Conservation (phyloP, 2,113 vertebrate species). For the Dendropsophus ebraccatus region DNA sequence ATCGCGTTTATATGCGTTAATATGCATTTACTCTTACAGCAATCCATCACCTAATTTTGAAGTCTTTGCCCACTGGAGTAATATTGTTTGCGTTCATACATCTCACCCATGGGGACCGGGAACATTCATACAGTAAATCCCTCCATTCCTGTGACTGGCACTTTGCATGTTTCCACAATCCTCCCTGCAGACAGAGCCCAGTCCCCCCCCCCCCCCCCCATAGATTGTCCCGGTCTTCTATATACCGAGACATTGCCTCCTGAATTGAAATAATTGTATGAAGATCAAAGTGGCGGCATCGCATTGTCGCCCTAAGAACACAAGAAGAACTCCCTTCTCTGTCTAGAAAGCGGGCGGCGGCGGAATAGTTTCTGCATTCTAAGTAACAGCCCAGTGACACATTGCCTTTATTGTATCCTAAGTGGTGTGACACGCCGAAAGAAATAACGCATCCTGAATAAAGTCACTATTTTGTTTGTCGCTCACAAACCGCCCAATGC, state of each 20-base stretch:
- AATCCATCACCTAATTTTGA: no score
- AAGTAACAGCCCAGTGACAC: background rate
- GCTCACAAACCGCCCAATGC: background rate
- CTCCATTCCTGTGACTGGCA: no score
- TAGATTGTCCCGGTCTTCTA: background rate
- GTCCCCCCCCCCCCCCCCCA: background rate
- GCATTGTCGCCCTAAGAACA: background rate
- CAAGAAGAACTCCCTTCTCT: background rate
- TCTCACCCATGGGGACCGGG: no score
- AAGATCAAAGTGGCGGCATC: constrained; percentile 10
- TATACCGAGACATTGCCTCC: background rate
- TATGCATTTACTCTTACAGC: no score
- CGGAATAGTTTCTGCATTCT: background rate
- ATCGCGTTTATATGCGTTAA: no score
- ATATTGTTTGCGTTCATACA: background rate
- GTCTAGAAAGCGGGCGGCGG: background rate
- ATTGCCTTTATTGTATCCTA: constrained; percentile 3
- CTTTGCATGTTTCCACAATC: no score
- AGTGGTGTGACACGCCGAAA: constrained; percentile 20
- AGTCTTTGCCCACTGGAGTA: no score
- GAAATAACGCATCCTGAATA: background rate
- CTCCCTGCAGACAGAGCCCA: background rate
- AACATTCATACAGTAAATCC: no score
- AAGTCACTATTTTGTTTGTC: constrained; percentile 23
- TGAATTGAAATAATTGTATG: background rate